phyloP scores from a whole-genome alignment of 1,140 invertebrate genomes.

The Potamilus streckersoni region DNA sequence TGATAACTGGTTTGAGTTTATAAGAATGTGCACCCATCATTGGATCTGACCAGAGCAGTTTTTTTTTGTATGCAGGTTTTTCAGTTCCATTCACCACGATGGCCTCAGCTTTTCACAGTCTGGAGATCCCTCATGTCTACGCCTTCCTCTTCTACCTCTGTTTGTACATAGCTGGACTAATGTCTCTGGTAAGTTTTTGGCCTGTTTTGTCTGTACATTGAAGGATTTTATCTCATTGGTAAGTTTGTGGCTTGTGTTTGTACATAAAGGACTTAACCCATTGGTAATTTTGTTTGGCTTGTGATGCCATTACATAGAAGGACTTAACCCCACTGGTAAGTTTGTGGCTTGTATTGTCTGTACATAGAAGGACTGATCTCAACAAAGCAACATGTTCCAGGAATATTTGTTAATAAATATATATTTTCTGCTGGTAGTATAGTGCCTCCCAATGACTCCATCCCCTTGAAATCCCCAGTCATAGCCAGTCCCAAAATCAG shows the following conservation, averaged over 20 bases:
- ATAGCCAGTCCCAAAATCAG: no score
- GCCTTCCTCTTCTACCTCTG: slow-evolving; percentile 56
- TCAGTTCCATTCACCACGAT: slow-evolving; percentile 53
- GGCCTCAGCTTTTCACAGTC: slow-evolving; percentile 52
- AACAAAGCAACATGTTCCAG: no score
- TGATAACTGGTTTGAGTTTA: no score
- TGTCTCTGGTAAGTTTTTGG: slow-evolving; percentile 53
- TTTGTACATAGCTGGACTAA: slow-evolving; percentile 51
- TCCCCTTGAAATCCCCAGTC: no score
- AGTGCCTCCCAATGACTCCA: no score
- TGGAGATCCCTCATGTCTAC: slow-evolving; percentile 52
- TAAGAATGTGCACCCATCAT: no score
- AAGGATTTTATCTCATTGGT: slow-evolving; percentile 53
- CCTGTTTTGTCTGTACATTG: no score
- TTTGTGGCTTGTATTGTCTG: slow-evolving; percentile 29
- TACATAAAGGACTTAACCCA: slow-evolving; percentile 46
- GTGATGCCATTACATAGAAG: no score
- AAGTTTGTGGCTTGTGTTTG: slow-evolving; percentile 9
- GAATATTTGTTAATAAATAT: no score
- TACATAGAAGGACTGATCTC: slow-evolving; percentile 57
- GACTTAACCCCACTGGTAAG: no score
- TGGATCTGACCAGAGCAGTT: no score
- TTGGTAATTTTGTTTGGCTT: slow-evolving; percentile 40
- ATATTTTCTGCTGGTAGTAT: no score
- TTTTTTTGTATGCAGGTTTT: slow-evolving; percentile 35